phyloP scores from a whole-genome alignment of 2,113 vertebrate genomes.

The Brachypteracias leptosomus region DNA sequence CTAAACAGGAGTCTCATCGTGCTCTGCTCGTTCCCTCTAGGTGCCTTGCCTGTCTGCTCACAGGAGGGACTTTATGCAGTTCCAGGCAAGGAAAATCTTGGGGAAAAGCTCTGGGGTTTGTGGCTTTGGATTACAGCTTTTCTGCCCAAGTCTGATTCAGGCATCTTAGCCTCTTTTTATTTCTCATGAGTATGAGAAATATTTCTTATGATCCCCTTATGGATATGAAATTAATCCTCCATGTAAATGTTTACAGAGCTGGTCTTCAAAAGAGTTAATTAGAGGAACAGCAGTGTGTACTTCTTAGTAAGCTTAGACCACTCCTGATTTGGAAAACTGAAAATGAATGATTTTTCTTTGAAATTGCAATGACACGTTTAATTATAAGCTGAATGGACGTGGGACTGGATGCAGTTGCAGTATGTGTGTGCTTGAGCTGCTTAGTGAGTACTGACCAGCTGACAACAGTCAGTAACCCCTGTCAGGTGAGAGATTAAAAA shows the following conservation, averaged over 20 bases:
- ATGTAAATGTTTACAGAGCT: neutral
- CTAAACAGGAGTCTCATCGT: neutral
- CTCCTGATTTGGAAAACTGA: neutral
- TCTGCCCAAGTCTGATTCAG: neutral
- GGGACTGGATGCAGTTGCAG: neutral
- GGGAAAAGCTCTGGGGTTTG: neutral
- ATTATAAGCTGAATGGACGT: neutral
- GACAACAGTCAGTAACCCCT: neutral
- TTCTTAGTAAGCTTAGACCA: neutral
- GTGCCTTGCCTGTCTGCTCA: neutral
- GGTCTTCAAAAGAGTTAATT: neutral
- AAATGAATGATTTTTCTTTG: neutral
- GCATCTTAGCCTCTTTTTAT: neutral
- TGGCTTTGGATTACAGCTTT: neutral
- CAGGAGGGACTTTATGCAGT: neutral
- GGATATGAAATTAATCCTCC: neutral
- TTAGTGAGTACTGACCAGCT: neutral
- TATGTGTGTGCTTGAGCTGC: neutral
- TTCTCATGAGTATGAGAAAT: neutral
- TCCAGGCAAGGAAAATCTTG: neutral
- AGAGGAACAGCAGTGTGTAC: neutral
- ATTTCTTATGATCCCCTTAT: neutral
- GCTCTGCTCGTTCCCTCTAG: neutral
- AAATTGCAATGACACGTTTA: neutral
- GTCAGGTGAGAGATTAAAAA: neutral